Base-by-base conservation (phyloP, 2,797 vertebrate genomes). In the Discoglossus pictus region DNA sequence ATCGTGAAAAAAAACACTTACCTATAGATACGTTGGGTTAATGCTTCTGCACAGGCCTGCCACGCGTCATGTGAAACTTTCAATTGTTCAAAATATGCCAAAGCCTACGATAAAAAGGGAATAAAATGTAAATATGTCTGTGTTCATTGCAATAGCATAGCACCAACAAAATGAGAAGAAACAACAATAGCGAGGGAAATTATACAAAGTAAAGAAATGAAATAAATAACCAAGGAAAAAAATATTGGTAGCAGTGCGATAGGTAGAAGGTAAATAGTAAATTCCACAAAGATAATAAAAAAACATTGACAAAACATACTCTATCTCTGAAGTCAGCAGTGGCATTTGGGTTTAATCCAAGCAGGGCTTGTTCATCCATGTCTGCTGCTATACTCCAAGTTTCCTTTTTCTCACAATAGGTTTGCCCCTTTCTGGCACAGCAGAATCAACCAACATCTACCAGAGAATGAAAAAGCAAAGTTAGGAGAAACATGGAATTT, bases 361-460 rank as follows among this genome's bases (percentile, higher is more conserved):
- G 82, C 80, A 99, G 93, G 80, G 97, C 97, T 84, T 97, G 96
- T 83, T 99, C 96, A 87, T 99, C 97, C 97, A 99, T 99, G 80
- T 89, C 83, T 87, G 79, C 76, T 75, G 85, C 88, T 92, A 91
- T 90, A 86, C 72, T 75, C 82, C 81, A 83, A 83, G 88, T 86
- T 91, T 91, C 86, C 89, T 85, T 64, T 76, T 78, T 80, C 86
- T 82, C 72, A 69, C 31, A 79, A 78, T 20, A 75, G 78, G 76
- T 61, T 82, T 86, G 67, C 81, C 87, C 80, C 81, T 85, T 87
- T 88, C 87, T 86, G 80, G 75, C 55, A 75, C 47, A 71, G 46
- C 71, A 73, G 75, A 86, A 87, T 58, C 75, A 76, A 78, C 72
- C 15, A 80, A 83, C 96, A 98, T 98, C 97, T 99, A 83, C 18